phyloP scores from a whole-genome alignment of 2,113 vertebrate species.

The Meriones unguiculatus region DNA sequence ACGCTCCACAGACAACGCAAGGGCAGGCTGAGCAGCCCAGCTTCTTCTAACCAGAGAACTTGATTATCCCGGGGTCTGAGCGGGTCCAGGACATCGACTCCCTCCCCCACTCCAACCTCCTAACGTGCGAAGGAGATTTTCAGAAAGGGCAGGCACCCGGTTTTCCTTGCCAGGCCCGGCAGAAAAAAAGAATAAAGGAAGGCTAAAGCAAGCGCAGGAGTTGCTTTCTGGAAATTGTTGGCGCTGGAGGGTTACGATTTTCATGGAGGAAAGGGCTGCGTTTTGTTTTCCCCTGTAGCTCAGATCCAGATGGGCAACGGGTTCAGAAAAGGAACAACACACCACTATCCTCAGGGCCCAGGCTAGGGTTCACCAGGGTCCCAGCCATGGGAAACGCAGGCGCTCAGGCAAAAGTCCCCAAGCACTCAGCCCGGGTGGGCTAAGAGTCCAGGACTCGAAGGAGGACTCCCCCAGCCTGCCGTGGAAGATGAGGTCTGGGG shows the following conservation, averaged over 20 bases:
- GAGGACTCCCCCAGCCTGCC: background rate
- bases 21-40: background rate
- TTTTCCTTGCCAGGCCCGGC: background rate
- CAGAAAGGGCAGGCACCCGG: conserved; percentile 61
- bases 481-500: background rate
- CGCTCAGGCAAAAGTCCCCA: background rate
- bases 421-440: conserved; percentile 32
- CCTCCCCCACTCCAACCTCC: conserved; percentile 15
- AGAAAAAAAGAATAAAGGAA: conserved; percentile 32
- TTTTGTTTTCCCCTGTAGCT: conserved; percentile 43
- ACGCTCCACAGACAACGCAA: conserved; percentile 53
- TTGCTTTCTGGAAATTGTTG: conserved; percentile 61
- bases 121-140: conserved; percentile 39
- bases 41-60: background rate
- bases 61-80: background rate
- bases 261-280: background rate
- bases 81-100: conserved; percentile 11
- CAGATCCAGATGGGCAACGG: conserved; percentile 29
- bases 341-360: conserved; percentile 41
- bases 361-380: conserved; percentile 27
- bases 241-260: conserved; percentile 21
- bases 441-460: background rate
- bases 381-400: background rate
- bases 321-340: conserved; percentile 30
- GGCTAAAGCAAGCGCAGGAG: conserved; percentile 23